Evolutionary conservation across 2,888 invertebrate species (phyloP), one percentile per base, ranked within the genome.

Genomic region (Agonopterix heracliana): DNA sequence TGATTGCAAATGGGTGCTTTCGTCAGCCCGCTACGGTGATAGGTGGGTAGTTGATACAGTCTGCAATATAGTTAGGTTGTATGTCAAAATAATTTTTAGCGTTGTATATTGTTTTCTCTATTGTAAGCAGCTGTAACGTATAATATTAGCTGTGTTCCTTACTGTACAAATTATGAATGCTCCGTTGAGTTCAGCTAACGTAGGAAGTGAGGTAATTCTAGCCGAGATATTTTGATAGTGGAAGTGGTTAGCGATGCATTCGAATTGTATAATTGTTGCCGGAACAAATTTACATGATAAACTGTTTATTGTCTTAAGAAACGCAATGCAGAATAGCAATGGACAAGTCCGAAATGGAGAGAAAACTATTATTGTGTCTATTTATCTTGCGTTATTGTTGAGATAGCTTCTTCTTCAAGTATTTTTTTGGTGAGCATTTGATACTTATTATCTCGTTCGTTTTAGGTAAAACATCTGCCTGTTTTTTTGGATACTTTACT

Each of bases 1-100:
- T 82, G 58, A 68, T 73, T 80, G 74, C 74, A 78, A 81, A 81
- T 76, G 66, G 68, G 62, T 64, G 65, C 68, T 79, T 80, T 80
- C 73, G 64, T 71, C 70, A 71, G 66, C 54, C 49, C 46, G 51
- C 49, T 47, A 43, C 46, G 47, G 47, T 54, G 51, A 52, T 57
- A 59, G 48, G 54, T 56, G 53, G 54, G 52, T 54, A 54, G 50
- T 46, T 41, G 36, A 52, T 48, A 47, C 50, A 50, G 47, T 45
- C 45, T 34, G 26, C 46, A 49, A 26, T 47, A 36, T 47, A 46
- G 47, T 44, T 49, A 14, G 41, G 34, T 42, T 11, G 36, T 45
- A 35, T 50, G 47, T 40, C 46, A 44, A 46, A 49, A 41, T 9
- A 14, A 7, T 47, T 35, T 47, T 41, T 36, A 17, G 17, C 8